phyloP scores from a whole-genome alignment of 92 coral and sea anemone genomes.

The Zoanthus sociatus region DNA sequence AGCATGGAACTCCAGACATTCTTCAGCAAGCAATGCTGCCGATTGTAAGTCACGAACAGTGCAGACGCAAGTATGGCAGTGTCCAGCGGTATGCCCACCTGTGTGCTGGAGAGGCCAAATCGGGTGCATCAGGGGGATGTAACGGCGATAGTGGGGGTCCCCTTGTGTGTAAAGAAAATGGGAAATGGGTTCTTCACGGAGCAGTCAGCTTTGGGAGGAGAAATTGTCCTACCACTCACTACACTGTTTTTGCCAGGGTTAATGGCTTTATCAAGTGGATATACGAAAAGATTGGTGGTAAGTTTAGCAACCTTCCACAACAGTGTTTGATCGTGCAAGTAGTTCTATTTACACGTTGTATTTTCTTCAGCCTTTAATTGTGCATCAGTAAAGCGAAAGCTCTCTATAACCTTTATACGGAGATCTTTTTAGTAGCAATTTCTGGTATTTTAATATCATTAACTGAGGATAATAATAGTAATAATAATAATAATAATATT shows the following conservation, averaged over 20 bases:
- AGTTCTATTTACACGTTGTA: not conserved
- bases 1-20: slow-evolving; percentile 62
- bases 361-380: not conserved
- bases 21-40: slow-evolving; percentile 81
- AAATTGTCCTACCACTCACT: slow-evolving; percentile 77
- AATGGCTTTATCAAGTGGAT: slow-evolving; percentile 72
- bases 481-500: too few species aligned
- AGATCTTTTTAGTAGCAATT: not conserved
- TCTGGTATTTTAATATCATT: not conserved
- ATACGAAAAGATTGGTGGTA: slow-evolving; percentile 59
- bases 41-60: slow-evolving; percentile 53
- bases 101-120: slow-evolving; percentile 78
- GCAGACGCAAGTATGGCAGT: slow-evolving; percentile 57
- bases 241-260: slow-evolving; percentile 81
- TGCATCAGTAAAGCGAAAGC: not conserved
- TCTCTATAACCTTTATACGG: not conserved
- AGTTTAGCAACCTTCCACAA: slow-evolving; percentile 8
- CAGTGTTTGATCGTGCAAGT: not conserved
- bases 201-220: slow-evolving; percentile 80
- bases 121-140: slow-evolving; percentile 83
- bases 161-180: slow-evolving; percentile 71
- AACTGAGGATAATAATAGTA: not conserved
- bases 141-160: slow-evolving; percentile 87
- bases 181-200: slow-evolving; percentile 82
- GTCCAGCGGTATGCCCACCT: slow-evolving; percentile 54